These are phyloP conservation scores for Melinaea menophilus DNA, from an alignment of 2,888 invertebrate species.

Conservation along the genomic window DNA sequence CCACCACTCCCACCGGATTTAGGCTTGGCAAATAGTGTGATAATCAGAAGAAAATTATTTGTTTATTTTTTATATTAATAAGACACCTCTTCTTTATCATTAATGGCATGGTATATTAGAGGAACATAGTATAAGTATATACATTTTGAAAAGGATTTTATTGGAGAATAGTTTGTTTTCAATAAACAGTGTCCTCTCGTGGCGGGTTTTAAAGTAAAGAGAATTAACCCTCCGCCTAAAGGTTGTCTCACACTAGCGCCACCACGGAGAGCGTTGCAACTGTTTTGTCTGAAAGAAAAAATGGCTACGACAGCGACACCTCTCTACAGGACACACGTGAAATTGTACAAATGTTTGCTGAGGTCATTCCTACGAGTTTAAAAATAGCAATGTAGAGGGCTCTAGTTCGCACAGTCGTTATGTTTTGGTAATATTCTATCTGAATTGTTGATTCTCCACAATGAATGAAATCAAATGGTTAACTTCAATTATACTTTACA, in stretches of 20 bases:
- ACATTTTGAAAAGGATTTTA: too few species aligned
- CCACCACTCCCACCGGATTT: too few species aligned
- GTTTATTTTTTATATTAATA: too few species aligned
- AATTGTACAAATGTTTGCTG: too few species aligned
- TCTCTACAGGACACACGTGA: background rate
- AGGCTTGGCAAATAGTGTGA: too few species aligned
- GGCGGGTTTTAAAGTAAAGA: background rate
- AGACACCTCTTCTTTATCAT: too few species aligned
- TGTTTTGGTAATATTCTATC: background rate
- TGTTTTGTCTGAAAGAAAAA: too few species aligned
- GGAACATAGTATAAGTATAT: too few species aligned
- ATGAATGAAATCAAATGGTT: slow-evolving; percentile 17
- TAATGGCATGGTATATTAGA: too few species aligned
- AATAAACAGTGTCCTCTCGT: background rate
- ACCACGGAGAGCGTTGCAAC: background rate
- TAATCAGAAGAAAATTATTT: too few species aligned
- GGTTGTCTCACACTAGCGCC: background rate
- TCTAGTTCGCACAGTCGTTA: too few species aligned
- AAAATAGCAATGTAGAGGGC: slow-evolving; percentile 3
- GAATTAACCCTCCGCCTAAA: background rate
- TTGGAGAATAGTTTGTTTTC: background rate
- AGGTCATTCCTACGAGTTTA: too few species aligned
- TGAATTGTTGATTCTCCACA: slow-evolving; percentile 6
- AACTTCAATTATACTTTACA: slow-evolving; percentile 10
- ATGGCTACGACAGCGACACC: background rate